Base-by-base conservation (phyloP, 2,797 vertebrate species). In the Apogon talboti region DNA sequence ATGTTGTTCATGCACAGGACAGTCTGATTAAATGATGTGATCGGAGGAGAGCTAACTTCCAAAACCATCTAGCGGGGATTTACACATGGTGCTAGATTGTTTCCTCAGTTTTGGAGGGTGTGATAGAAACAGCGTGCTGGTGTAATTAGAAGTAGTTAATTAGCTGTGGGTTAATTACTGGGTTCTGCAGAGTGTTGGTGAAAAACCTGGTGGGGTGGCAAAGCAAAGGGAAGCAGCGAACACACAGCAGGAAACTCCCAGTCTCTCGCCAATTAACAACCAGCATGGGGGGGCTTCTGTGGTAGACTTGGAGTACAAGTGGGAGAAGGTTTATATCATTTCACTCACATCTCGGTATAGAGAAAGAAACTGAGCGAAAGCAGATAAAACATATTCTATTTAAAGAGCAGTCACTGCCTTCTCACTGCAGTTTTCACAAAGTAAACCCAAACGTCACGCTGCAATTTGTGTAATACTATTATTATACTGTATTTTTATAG, bases 111-210 rank as follows among this genome's bases (percentile, higher is more conserved):
- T 95, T 87, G 76, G 84, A 92, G 92, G 94, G 95, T 96, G 95
- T 92, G 94, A 96, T 94, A 92, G 93, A 94, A 96, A 96, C 95
- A 94, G 94, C 92, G 79, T 82, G 89, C 92, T 89, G 91, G 94
- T 96, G 95, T 97, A 97, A 98, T 98, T 97, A 98, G 94, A 96
- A 95, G 95, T 95, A 95, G 96, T 97, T 98, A 97, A 98, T 98
- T 98, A 98, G 96, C 95, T 94, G 93, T 92, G 94, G 96, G 96
- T 98, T 99, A 99, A 99, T 99, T 98, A 98, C 94, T 94, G 92
- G 79, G 93, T 94, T 95, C 93, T 94, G 85, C 83, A 77, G 85
- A 90, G 89, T 77, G 79, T 85, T 90, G 87, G 87, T 75, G 84
- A 85, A 89, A 88, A 90, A 88, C 86, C 83, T 91, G 88, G 82